Conservation (phyloP, 2,888 invertebrate genomes). For the Apodemia duryi region DNA sequence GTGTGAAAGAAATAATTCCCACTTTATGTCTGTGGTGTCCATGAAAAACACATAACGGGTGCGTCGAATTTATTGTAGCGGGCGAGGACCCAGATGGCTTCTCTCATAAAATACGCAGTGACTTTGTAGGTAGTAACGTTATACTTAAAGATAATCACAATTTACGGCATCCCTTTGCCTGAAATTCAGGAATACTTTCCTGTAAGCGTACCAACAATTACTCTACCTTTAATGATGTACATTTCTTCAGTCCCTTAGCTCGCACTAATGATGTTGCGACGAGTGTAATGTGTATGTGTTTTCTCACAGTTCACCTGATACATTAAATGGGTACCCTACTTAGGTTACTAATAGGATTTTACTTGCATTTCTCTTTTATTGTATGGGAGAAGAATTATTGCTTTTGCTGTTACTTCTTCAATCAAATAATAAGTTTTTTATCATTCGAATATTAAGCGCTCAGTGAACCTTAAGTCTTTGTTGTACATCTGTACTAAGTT, state of each 20-base stretch:
- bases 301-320: slow-evolving; percentile 16
- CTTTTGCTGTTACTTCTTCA: not conserved
- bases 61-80: slow-evolving; percentile 73
- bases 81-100: slow-evolving; percentile 74
- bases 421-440: too few species aligned
- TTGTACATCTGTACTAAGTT: too few species aligned
- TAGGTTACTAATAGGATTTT: slow-evolving; percentile 1
- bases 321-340: slow-evolving; percentile 10
- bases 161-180: slow-evolving; percentile 64
- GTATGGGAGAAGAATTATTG: not conserved
- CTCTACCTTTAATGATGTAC: slow-evolving; percentile 56
- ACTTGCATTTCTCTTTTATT: not conserved
- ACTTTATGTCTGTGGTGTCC: slow-evolving; percentile 62
- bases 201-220: slow-evolving; percentile 63
- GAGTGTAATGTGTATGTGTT: slow-evolving; percentile 17
- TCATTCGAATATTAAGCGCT: too few species aligned
- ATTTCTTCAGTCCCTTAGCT: slow-evolving; percentile 29
- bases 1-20: slow-evolving; percentile 56
- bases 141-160: slow-evolving; percentile 77
- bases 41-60: slow-evolving; percentile 74
- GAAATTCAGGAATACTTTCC: slow-evolving; percentile 59
- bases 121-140: slow-evolving; percentile 63
- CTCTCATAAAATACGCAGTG: slow-evolving; percentile 75
- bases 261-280: slow-evolving; percentile 18
- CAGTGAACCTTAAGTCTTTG: too few species aligned